Percentiles rank a stretch among this genome's conserved stretches.
These are phyloP conservation scores for Epizoanthus illoricatus DNA, from an alignment of 92 coral and sea anemone species.

Conservation along the genomic window DNA sequence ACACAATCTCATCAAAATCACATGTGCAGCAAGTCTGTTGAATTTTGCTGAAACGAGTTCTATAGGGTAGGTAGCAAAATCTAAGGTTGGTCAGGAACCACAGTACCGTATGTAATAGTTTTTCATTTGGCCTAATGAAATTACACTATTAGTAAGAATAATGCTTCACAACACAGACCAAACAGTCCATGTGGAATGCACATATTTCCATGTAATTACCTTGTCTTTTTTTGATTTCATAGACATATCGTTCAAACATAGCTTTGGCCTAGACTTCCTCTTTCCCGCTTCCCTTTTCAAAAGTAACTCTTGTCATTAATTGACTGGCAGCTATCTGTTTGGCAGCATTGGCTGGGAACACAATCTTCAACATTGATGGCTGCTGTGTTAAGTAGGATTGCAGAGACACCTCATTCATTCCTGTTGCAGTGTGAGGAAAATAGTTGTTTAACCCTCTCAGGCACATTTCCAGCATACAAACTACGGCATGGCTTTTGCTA, in stretches of 20 bases:
- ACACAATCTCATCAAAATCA: no score
- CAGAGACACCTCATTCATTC: conserved; percentile 50
- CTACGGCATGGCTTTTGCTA: no score
- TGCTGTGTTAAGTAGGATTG: conserved; percentile 33
- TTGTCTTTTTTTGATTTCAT: conserved; percentile 36
- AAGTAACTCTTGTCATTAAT: conserved; percentile 38
- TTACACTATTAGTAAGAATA: no score
- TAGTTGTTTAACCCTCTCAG: neutral
- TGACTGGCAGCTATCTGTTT: conserved; percentile 24
- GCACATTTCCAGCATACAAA: no score
- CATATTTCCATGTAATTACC: conserved; percentile 11
- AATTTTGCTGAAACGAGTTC: no score
- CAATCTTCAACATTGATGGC: conserved; percentile 22
- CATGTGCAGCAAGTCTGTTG: no score
- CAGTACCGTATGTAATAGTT: no score
- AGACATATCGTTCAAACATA: conserved; percentile 42
- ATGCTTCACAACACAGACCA: no score
- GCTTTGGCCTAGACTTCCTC: conserved; percentile 30
- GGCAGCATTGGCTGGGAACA: conserved; percentile 41
- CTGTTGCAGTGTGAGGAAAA: conserved; percentile 29
- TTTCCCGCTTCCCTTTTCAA: conserved; percentile 23
- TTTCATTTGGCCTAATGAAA: no score
- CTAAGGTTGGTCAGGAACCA: no score
- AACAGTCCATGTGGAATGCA: no score
- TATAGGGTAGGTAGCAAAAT: no score